Evolutionary conservation across 1,140 invertebrate genomes (phyloP).

Genomic region (Drosophila suzukii): DNA sequence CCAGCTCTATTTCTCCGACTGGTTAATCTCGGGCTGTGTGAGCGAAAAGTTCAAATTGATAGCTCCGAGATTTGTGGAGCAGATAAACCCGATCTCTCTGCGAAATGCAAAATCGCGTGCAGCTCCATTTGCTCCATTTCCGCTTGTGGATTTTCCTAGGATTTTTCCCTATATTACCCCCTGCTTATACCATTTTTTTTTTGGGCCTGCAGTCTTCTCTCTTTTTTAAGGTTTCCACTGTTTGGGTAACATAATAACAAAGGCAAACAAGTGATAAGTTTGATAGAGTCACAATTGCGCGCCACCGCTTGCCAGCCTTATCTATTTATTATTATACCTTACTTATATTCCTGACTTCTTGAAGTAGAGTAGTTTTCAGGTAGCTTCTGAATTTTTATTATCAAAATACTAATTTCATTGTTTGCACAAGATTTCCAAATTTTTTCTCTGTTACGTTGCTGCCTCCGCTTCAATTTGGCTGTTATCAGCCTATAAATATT

Average conservation of each 20-base stretch:
- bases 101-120: constrained; percentile 77
- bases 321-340: constrained; percentile 70
- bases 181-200: constrained; percentile 11
- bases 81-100: constrained; percentile 71
- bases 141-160: neutral
- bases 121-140: constrained; percentile 52
- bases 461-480: constrained; percentile 69
- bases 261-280: constrained; percentile 81
- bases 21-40: constrained; percentile 68
- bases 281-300: constrained; percentile 73
- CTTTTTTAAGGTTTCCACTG: constrained; percentile 46
- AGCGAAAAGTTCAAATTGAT: constrained; percentile 78
- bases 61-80: constrained; percentile 68
- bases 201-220: constrained; percentile 3
- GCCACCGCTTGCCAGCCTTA: constrained; percentile 54
- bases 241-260: constrained; percentile 82
- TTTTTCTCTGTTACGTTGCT: constrained; percentile 16
- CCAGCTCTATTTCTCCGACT: constrained; percentile 22
- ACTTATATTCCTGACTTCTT: constrained; percentile 18
- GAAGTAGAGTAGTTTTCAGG: constrained; percentile 59
- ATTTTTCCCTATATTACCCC: neutral
- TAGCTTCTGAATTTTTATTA: constrained; percentile 83
- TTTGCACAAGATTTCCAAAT: constrained; percentile 78
- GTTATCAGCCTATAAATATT: constrained; percentile 81
- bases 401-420: constrained; percentile 83